Percentiles rank a stretch among this genome's conserved stretches.
phyloP scores from a whole-genome alignment of 2,888 invertebrate genomes.

The Malacosoma neustria region DNA sequence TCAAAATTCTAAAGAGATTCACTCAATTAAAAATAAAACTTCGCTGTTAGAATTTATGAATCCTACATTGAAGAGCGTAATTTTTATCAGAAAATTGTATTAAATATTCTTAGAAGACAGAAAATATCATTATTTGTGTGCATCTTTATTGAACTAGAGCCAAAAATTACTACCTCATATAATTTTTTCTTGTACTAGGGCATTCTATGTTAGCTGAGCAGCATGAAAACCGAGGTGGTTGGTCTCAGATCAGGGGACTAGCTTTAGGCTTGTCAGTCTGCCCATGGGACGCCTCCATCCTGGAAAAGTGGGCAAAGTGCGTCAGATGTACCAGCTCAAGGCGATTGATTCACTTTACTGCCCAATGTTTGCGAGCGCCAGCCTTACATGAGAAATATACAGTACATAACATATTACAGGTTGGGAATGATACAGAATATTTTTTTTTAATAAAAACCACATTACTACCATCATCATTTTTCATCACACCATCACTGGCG shows the following conservation, averaged over 20 bases:
- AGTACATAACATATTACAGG: conserved; percentile 56
- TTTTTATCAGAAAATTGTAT: not conserved
- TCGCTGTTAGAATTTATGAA: no score
- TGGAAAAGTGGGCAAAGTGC: conserved; percentile 56
- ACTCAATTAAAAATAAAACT: no score
- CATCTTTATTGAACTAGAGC: no score
- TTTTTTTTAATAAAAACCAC: no score
- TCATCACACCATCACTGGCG: no score
- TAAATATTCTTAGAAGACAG: no score
- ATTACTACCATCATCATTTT: no score
- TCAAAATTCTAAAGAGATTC: no score
- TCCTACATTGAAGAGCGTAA: no score
- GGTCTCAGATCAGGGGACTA: conserved; percentile 43
- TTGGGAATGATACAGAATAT: conserved; percentile 9
- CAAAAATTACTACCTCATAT: no score
- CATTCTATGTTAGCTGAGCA: conserved; percentile 64
- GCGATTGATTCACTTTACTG: conserved; percentile 46
- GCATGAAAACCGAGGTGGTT: conserved; percentile 38
- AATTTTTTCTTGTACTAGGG: conserved; percentile 24
- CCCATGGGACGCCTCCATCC: conserved; percentile 52
- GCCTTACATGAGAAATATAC: conserved; percentile 51
- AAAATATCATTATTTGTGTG: no score
- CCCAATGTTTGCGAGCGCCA: conserved; percentile 55
- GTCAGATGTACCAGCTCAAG: conserved; percentile 37
- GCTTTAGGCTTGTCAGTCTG: conserved; percentile 43